Base-by-base conservation (phyloP, 2,797 vertebrate species). In the Poeciliopsis infans region DNA sequence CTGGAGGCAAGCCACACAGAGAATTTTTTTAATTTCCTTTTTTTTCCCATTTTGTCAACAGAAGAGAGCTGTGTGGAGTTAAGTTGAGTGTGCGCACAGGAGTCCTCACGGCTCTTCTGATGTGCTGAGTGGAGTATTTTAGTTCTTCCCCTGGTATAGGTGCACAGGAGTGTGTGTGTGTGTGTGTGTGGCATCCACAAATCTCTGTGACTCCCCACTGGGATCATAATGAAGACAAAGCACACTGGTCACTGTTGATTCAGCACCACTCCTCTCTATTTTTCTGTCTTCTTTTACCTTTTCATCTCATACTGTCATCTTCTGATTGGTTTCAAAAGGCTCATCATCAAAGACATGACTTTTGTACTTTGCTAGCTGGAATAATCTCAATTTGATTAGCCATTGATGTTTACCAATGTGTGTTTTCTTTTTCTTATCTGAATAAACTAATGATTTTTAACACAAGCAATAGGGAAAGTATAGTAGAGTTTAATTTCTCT, bases 181-280 rank as follows among this genome's bases (percentile, higher is more conserved):
- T 85, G 77, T 82, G 82, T 81, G 84, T 85, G 87, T 88, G 83
- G 85, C 87, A 89, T 85, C 85, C 80, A 85, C 57, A 15, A 84
- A 88, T 90, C 83, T 77, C 76, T 84, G 84, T 85, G 92, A 81
- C 91, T 91, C 96, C 96, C 96, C 95, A 86, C 93, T 94, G 96
- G 96, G 95, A 95, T 95, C 95, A 96, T 97, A 97, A 97, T 98
- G 96, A 96, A 97, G 97, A 97, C 96, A 96, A 96, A 97, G 96
- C 95, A 95, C 93, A 93, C 81, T 96, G 96, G 97, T 97, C 97
- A 95, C 95, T 97, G 96, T 97, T 96, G 97, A 97, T 96, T 97
- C 97, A 96, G 96, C 96, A 96, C 91, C 94, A 93, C 79, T 79
- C 71, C 75, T 74, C 86, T 81, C 25, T 12, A 72, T 80, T 73